Percentiles rank a stretch among this genome's conserved stretches.
Evolutionary conservation across 1,140 invertebrate species (phyloP).

Genomic region (Drosophila serrata): DNA sequence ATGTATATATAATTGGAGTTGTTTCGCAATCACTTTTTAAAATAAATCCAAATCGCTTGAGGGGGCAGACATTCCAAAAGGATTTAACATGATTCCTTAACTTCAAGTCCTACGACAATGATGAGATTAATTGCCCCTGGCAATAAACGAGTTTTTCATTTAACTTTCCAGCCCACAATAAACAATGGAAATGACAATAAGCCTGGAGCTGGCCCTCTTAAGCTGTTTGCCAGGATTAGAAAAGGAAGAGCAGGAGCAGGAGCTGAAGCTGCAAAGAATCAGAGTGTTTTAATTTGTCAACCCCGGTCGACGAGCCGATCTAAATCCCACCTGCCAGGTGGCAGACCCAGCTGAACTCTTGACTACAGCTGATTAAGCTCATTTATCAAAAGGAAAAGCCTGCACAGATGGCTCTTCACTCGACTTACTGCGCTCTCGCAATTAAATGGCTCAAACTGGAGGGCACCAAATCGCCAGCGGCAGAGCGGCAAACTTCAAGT

Average conservation of each 20-base stretch:
- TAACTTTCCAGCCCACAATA: constrained; percentile 12
- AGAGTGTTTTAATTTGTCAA: constrained; percentile 44
- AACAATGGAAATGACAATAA: constrained; percentile 24
- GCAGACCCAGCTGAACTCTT: constrained; percentile 30
- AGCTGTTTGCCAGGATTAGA: constrained; percentile 7
- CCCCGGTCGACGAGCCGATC: constrained; percentile 5
- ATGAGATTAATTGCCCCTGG: constrained; percentile 21
- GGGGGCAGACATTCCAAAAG: background rate
- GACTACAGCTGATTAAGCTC: constrained; percentile 70
- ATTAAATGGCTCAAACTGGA: constrained; percentile 32
- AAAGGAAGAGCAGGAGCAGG: background rate
- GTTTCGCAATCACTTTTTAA: too few relatives aligned
- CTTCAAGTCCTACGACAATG: background rate
- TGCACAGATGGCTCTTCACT: background rate
- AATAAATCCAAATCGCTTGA: background rate
- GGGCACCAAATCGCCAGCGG: constrained; percentile 20
- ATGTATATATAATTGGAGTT: background rate
- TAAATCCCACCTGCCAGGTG: constrained; percentile 22
- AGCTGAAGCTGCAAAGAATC: background rate
- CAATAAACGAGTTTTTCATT: constrained; percentile 25
- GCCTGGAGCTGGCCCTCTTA: background rate
- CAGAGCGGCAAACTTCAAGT: constrained; percentile 31
- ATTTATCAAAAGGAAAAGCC: constrained; percentile 55
- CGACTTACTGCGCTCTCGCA: constrained; percentile 1
- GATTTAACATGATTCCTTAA: background rate